Evolutionary conservation across 2,797 vertebrate genomes (phyloP).

Genomic region (Ispidina lecontei): DNA sequence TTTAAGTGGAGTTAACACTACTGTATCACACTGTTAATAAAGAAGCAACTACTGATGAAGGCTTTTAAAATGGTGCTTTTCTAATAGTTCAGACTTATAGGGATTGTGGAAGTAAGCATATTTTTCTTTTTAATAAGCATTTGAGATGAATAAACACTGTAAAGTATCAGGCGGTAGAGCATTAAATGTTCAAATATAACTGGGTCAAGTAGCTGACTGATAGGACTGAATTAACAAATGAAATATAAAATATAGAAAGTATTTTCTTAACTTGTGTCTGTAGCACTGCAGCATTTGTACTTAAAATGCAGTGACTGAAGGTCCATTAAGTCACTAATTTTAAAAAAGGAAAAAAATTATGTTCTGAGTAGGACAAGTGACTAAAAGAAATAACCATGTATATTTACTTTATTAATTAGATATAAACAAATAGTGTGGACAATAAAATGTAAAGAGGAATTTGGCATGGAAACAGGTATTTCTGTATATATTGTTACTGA

Average conservation of each 20-base stretch:
- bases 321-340: background rate
- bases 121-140: constrained; percentile 46
- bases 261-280: background rate
- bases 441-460: background rate
- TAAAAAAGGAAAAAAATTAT: background rate
- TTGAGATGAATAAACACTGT: constrained; percentile 46
- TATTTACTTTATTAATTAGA: background rate
- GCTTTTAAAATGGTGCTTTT: background rate
- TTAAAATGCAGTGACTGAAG: background rate
- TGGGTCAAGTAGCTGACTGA: background rate
- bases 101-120: background rate
- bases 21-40: background rate
- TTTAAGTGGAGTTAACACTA: background rate
- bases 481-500: background rate
- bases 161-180: background rate
- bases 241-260: background rate
- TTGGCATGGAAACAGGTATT: background rate
- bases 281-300: background rate
- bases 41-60: background rate
- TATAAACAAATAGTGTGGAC: background rate
- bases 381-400: background rate
- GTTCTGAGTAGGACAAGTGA: background rate
- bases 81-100: background rate
- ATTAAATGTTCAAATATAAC: constrained; percentile 5
- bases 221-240: constrained; percentile 3